Evolutionary conservation across 2,888 invertebrate species (phyloP).

Genomic region (Lasioglossum lativentre): DNA sequence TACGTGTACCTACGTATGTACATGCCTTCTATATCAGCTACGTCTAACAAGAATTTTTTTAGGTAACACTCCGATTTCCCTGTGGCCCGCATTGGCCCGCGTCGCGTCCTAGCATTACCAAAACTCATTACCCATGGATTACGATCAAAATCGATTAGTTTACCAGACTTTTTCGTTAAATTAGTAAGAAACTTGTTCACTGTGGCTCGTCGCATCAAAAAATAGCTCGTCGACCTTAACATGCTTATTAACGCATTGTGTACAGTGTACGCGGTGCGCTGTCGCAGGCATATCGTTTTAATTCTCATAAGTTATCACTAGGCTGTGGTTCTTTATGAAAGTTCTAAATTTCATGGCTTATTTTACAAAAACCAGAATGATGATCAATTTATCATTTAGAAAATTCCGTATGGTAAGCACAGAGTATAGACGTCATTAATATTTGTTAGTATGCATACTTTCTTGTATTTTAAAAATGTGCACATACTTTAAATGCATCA

Average conservation of each 20-base stretch:
- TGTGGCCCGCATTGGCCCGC: neutral
- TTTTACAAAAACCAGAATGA: too few relatives aligned
- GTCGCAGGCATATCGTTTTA: too few relatives aligned
- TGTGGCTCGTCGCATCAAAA: neutral
- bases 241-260: neutral
- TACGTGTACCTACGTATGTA: slow-evolving; percentile 49
- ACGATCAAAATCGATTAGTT: slow-evolving; percentile 2
- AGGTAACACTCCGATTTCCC: slow-evolving; percentile 13
- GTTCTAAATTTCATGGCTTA: too few relatives aligned
- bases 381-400: too few relatives aligned
- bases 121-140: slow-evolving; percentile 8
- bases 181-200: neutral
- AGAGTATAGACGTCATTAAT: too few relatives aligned
- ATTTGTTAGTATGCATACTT: too few relatives aligned
- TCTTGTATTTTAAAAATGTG: too few relatives aligned
- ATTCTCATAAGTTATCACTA: too few relatives aligned
- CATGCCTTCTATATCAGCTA: slow-evolving; percentile 46
- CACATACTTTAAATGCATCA: too few relatives aligned
- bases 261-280: too few relatives aligned
- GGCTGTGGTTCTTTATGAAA: too few relatives aligned
- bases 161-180: neutral
- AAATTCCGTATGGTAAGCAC: too few relatives aligned
- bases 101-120: neutral
- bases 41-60: slow-evolving; percentile 52
- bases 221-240: neutral